Percentiles rank a stretch among this genome's conserved stretches.
These are phyloP conservation scores for Eupithecia pulchellata DNA, from an alignment of 2,888 invertebrate species.

Conservation along the genomic window DNA sequence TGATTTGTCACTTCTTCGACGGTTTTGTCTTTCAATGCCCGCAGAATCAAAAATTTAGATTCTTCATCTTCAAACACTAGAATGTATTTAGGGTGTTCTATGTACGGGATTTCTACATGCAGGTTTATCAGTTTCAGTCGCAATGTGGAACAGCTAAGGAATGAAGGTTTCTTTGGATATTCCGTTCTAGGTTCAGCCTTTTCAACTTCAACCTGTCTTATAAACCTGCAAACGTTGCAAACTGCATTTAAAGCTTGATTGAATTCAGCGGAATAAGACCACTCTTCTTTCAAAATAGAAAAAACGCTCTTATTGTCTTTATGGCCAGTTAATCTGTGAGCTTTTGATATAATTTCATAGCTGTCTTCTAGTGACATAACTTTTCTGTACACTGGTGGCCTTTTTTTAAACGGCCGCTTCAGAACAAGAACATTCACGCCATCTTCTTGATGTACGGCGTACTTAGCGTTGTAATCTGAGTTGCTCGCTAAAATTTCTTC, in stretches of 20 bases:
- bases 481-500: background rate
- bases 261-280: background rate
- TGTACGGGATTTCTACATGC: slow-evolving; percentile 6
- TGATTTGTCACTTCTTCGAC: background rate
- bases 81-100: slow-evolving; percentile 11
- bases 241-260: background rate
- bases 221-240: slow-evolving; percentile 20
- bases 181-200: background rate
- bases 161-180: background rate
- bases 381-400: background rate
- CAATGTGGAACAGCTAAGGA: background rate
- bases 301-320: background rate
- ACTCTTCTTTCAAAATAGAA: background rate
- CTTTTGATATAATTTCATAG: slow-evolving; percentile 6
- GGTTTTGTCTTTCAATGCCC: background rate
- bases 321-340: slow-evolving; percentile 16
- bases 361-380: slow-evolving; percentile 19
- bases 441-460: slow-evolving; percentile 11
- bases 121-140: background rate
- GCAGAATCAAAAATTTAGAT: slow-evolving; percentile 18
- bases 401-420: background rate
- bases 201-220: background rate
- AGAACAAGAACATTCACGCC: slow-evolving; percentile 13
- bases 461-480: background rate
- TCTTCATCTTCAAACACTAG: slow-evolving; percentile 12